Evolutionary conservation across 2,797 vertebrate species (phyloP).

Genomic region (Cyprinella venusta): DNA sequence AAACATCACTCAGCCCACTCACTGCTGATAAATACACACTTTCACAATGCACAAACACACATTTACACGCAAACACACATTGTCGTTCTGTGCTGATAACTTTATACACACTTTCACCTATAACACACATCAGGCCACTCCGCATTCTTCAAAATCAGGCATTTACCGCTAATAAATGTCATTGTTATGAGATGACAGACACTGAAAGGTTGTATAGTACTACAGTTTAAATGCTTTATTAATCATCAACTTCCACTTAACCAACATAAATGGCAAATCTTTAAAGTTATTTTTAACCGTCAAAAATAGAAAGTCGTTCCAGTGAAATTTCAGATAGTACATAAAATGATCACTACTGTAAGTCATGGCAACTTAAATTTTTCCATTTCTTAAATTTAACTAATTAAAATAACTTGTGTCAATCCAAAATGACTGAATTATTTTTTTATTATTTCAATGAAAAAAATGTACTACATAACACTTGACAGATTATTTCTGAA

Average conservation of each 20-base stretch:
- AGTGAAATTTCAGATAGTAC: neutral
- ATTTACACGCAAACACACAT: neutral
- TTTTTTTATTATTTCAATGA: too few relatives aligned
- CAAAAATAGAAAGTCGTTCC: neutral
- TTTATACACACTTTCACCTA: constrained; percentile 13
- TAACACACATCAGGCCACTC: neutral
- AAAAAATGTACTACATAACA: too few relatives aligned
- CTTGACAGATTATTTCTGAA: too few relatives aligned
- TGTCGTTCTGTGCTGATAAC: neutral
- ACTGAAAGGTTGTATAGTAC: neutral
- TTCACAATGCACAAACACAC: constrained; percentile 4
- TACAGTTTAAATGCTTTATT: neutral
- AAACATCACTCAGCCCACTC: neutral
- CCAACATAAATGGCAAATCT: neutral
- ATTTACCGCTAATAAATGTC: neutral
- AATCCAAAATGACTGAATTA: too few relatives aligned
- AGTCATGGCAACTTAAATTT: neutral
- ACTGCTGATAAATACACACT: neutral
- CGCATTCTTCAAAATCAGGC: neutral
- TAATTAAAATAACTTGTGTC: neutral
- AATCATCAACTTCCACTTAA: neutral
- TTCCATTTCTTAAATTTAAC: neutral
- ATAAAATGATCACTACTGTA: neutral
- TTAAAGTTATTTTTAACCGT: neutral
- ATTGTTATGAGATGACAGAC: neutral